Conservation (phyloP, 2,113 vertebrate genomes). For the Aythya baeri region DNA sequence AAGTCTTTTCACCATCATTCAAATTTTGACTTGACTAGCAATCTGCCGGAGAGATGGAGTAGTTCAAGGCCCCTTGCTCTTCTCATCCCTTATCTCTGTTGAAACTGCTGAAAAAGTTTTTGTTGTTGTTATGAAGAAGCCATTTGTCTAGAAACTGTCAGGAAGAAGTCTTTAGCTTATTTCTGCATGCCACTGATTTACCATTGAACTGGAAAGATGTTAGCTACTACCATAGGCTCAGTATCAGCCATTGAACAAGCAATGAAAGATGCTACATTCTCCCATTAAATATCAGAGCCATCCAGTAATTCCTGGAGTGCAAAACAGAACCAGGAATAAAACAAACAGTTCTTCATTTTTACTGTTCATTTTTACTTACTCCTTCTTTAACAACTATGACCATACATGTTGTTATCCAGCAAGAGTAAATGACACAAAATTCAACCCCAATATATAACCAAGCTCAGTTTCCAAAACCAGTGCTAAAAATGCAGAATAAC, state of each 20-base stretch:
- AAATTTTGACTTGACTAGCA: not conserved
- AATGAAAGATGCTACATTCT: not conserved
- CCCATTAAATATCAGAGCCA: not conserved
- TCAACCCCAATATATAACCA: not conserved
- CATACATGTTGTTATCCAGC: not conserved
- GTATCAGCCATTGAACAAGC: not conserved
- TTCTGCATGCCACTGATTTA: not conserved
- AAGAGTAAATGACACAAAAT: not conserved
- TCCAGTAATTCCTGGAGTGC: not conserved
- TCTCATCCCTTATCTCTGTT: not conserved
- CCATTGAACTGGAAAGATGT: not conserved
- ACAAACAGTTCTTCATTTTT: not conserved
- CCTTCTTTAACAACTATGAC: not conserved
- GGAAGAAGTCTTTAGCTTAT: not conserved
- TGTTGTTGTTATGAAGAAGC: not conserved
- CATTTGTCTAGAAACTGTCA: not conserved
- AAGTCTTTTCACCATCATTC: not conserved
- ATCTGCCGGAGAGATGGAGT: not conserved
- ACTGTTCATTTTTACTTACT: not conserved
- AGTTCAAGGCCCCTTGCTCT: fast-evolving
- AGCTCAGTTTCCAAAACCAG: not conserved
- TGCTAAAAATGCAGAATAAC: not conserved
- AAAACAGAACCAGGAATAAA: conserved; percentile 35
- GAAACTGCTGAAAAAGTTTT: not conserved
- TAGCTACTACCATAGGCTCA: not conserved